These are phyloP conservation scores for Suillia variegata DNA, from an alignment of 2,888 invertebrate genomes.

Conservation along the genomic window DNA sequence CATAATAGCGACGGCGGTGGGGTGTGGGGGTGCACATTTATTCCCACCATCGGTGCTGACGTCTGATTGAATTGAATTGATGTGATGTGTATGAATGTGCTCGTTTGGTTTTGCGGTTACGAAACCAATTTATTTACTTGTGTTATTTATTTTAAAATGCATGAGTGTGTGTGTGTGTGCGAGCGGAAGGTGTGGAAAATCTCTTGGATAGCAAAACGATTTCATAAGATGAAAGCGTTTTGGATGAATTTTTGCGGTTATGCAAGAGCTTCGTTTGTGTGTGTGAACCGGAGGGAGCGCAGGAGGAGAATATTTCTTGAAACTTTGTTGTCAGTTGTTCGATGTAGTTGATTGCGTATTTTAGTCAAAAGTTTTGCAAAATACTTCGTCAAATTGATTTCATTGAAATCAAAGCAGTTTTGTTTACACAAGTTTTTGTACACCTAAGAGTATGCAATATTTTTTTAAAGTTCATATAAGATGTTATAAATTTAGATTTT, in stretches of 20 bases:
- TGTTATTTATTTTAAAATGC: conserved; percentile 48
- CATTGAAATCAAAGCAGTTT: no score
- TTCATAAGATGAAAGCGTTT: conserved; percentile 45
- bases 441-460: no score
- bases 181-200: conserved; percentile 40
- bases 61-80: conserved; percentile 56
- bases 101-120: conserved; percentile 52
- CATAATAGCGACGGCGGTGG: neutral
- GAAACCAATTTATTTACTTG: conserved; percentile 56
- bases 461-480: no score
- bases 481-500: no score
- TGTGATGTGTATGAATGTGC: conserved; percentile 27
- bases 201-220: conserved; percentile 43
- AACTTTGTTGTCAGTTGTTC: conserved; percentile 3
- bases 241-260: conserved; percentile 12
- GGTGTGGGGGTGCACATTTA: neutral
- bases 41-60: conserved; percentile 31
- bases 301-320: no score
- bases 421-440: no score
- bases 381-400: conserved; percentile 13
- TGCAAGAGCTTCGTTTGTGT: no score
- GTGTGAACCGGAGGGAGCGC: no score
- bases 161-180: no score
- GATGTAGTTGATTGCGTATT: conserved; percentile 5
- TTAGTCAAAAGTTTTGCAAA: neutral